Evolutionary conservation across 2,888 invertebrate species (phyloP).

Genomic region (Amblyjoppa proteus): DNA sequence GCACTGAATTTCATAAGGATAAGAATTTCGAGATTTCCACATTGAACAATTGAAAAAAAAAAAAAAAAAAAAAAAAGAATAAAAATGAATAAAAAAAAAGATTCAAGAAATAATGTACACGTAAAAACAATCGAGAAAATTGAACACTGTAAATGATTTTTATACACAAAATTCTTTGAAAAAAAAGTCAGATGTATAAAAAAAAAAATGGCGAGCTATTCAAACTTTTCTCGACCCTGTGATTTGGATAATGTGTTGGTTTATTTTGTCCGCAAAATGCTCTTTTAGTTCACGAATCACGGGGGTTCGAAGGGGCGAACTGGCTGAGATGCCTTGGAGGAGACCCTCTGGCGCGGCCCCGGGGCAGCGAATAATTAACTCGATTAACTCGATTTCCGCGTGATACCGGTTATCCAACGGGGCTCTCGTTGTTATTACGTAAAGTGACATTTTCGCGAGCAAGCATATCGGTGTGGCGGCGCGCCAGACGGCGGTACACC

Average conservation of each 20-base stretch:
- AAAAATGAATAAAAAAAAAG: neutral
- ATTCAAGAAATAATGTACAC: neutral
- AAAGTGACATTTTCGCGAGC: conserved; percentile 79
- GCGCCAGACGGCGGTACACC: conserved; percentile 49
- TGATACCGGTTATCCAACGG: conserved; percentile 78
- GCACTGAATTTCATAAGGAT: conserved; percentile 38
- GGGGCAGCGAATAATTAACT: conserved; percentile 68
- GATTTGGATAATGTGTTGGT: neutral
- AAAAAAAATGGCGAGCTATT: neutral
- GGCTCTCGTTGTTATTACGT: conserved; percentile 73
- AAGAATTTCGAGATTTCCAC: neutral
- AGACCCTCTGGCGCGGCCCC: conserved; percentile 72
- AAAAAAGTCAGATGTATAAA: conserved; percentile 10
- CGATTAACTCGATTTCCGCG: conserved; percentile 75
- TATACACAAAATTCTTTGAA: neutral
- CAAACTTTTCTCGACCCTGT: neutral
- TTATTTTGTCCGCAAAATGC: neutral
- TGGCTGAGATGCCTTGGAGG: conserved; percentile 41
- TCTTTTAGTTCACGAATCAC: neutral
- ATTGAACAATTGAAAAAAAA: conserved; percentile 5
- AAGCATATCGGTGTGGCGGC: conserved; percentile 53
- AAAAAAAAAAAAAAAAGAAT: neutral
- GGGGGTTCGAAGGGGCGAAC: neutral
- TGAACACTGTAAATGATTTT: neutral
- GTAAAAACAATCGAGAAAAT: conserved; percentile 9